Percentiles rank a stretch among this genome's conserved stretches.
These are phyloP conservation scores for Aleiodes testaceus DNA, from an alignment of 2,888 invertebrate genomes.

Conservation along the genomic window DNA sequence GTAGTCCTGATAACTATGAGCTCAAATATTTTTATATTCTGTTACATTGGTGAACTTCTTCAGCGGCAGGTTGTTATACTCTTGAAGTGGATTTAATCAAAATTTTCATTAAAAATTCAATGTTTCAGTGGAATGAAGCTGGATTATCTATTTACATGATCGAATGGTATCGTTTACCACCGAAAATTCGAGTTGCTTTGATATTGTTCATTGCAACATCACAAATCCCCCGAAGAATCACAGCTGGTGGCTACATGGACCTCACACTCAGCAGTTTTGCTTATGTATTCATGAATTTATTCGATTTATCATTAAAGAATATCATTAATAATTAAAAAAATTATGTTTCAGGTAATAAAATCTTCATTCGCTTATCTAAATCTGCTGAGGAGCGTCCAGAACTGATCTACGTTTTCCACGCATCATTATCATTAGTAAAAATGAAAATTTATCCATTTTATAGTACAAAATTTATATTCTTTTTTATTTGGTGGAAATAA, in stretches of 20 bases:
- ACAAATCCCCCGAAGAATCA: constrained; percentile 58
- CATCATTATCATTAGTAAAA: too few relatives aligned
- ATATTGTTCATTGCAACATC: constrained; percentile 57
- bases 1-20: constrained; percentile 60
- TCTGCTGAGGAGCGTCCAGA: constrained; percentile 44
- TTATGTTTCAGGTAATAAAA: constrained; percentile 41
- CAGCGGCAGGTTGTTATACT: constrained; percentile 34
- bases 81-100: too few relatives aligned
- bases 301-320: too few relatives aligned
- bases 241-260: constrained; percentile 55
- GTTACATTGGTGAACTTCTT: constrained; percentile 53
- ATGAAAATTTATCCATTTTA: too few relatives aligned
- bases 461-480: too few relatives aligned
- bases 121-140: constrained; percentile 42
- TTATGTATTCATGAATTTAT: background rate
- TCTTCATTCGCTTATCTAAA: constrained; percentile 44
- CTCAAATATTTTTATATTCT: constrained; percentile 65
- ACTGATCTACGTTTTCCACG: background rate
- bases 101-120: too few relatives aligned
- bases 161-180: constrained; percentile 61
- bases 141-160: constrained; percentile 59
- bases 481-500: too few relatives aligned
- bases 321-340: too few relatives aligned
- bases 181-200: constrained; percentile 49
- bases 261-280: constrained; percentile 2